These are phyloP conservation scores for Lordiphosa clarofinis DNA, from an alignment of 1,140 invertebrate genomes.

Conservation along the genomic window DNA sequence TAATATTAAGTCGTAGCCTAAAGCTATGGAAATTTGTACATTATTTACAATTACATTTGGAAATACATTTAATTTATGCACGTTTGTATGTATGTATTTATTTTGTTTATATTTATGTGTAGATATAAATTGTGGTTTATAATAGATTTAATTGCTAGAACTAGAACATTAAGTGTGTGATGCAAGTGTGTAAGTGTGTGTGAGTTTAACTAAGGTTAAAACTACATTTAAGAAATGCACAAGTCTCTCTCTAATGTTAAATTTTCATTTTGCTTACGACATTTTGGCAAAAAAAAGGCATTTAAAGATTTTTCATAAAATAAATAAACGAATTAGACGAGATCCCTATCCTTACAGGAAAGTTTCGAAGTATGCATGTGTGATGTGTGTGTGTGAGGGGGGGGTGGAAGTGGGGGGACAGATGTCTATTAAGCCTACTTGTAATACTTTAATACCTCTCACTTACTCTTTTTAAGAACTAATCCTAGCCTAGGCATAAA, in stretches of 20 bases:
- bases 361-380: constrained; percentile 61
- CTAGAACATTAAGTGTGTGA: constrained; percentile 49
- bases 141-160: constrained; percentile 28
- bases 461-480: constrained; percentile 15
- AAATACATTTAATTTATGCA: constrained; percentile 59
- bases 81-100: constrained; percentile 25
- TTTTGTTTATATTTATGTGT: constrained; percentile 31
- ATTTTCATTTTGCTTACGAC: constrained; percentile 22
- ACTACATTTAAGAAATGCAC: constrained; percentile 77
- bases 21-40: constrained; percentile 74
- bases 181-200: constrained; percentile 27
- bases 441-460: constrained; percentile 55
- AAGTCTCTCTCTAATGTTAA: constrained; percentile 57
- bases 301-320: constrained; percentile 39
- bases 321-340: constrained; percentile 53
- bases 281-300: constrained; percentile 62
- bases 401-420: neutral
- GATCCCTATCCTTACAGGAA: constrained; percentile 76
- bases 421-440: constrained; percentile 50
- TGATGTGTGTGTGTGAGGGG: constrained; percentile 20
- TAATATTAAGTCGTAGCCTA: constrained; percentile 59
- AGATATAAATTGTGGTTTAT: constrained; percentile 20
- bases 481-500: constrained; percentile 58
- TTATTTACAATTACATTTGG: constrained; percentile 75
- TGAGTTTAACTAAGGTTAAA: constrained; percentile 50